Evolutionary conservation across 2,888 invertebrate species (phyloP).

Genomic region (Sphaerophoria taeniata): DNA sequence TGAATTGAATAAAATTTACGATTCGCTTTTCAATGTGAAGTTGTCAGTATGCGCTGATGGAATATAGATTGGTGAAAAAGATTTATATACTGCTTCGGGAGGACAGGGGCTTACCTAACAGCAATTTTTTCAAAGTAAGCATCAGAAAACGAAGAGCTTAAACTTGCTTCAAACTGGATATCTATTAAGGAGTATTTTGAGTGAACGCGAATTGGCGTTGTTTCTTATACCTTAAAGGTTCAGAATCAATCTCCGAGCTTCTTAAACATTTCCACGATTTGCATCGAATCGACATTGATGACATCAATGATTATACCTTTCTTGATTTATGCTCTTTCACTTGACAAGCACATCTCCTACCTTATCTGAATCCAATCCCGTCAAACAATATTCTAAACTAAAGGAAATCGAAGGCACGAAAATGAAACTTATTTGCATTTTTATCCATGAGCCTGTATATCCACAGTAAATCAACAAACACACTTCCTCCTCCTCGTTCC

Average conservation of each 20-base stretch:
- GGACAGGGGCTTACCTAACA: no score
- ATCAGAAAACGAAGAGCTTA: no score
- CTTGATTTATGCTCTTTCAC: slow-evolving; percentile 20
- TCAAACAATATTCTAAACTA: slow-evolving; percentile 22
- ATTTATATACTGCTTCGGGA: no score
- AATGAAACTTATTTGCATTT: slow-evolving; percentile 56
- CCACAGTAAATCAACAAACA: not conserved
- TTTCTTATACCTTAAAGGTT: not conserved
- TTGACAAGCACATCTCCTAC: not conserved
- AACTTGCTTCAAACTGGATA: no score
- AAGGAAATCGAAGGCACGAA: slow-evolving; percentile 40
- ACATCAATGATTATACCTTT: not conserved
- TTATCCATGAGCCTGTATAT: not conserved
- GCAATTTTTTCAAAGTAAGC: no score
- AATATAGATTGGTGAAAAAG: slow-evolving; percentile 1
- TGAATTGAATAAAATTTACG: not conserved
- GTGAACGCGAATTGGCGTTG: no score
- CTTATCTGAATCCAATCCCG: slow-evolving; percentile 50
- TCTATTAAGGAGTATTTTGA: no score
- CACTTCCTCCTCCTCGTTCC: not conserved
- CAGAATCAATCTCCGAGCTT: no score
- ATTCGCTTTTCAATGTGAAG: not conserved
- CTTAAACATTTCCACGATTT: not conserved
- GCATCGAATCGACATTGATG: not conserved
- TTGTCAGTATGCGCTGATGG: not conserved